Evolutionary conservation across 2,797 vertebrate genomes (phyloP).

Genomic region (Parotocinclus haroldoi): DNA sequence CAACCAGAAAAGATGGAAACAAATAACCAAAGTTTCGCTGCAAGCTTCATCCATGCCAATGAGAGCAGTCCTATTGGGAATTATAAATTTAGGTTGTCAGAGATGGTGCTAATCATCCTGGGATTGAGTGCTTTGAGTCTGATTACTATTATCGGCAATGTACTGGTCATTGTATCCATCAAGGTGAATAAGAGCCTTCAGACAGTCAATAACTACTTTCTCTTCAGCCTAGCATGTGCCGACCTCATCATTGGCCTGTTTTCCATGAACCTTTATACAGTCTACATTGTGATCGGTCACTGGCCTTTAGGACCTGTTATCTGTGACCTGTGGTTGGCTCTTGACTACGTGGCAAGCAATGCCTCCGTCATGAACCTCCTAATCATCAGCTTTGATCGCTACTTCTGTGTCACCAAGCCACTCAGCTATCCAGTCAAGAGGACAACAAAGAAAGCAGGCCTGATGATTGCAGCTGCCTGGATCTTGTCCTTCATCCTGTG

Average conservation of each 20-base stretch:
- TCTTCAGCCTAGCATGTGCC: slow-evolving; percentile 95
- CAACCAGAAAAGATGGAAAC: slow-evolving; percentile 57
- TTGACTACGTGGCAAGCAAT: slow-evolving; percentile 95
- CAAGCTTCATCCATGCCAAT: slow-evolving; percentile 35
- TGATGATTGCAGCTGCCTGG: slow-evolving; percentile 96
- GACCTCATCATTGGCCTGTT: slow-evolving; percentile 93
- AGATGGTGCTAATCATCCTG: slow-evolving; percentile 83
- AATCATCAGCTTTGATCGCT: slow-evolving; percentile 96
- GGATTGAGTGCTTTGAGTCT: slow-evolving; percentile 88
- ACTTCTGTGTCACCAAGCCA: slow-evolving; percentile 98
- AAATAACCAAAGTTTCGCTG: slow-evolving; percentile 50
- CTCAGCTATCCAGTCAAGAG: slow-evolving; percentile 89
- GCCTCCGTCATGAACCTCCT: slow-evolving; percentile 98
- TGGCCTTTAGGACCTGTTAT: slow-evolving; percentile 93
- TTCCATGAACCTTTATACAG: slow-evolving; percentile 96
- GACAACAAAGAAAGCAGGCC: slow-evolving; percentile 92
- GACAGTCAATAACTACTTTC: slow-evolving; percentile 98
- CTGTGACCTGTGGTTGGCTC: slow-evolving; percentile 95
- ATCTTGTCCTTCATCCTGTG: slow-evolving; percentile 92
- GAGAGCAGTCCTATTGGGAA: slow-evolving; percentile 44
- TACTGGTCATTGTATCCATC: slow-evolving; percentile 96
- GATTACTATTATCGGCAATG: slow-evolving; percentile 89
- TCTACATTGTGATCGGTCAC: slow-evolving; percentile 91
- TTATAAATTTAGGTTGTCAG: slow-evolving; percentile 76
- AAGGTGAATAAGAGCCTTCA: slow-evolving; percentile 97